Evolutionary conservation across 1,140 invertebrate genomes (phyloP).

Genomic region (Zaprionus kolodkinae): DNA sequence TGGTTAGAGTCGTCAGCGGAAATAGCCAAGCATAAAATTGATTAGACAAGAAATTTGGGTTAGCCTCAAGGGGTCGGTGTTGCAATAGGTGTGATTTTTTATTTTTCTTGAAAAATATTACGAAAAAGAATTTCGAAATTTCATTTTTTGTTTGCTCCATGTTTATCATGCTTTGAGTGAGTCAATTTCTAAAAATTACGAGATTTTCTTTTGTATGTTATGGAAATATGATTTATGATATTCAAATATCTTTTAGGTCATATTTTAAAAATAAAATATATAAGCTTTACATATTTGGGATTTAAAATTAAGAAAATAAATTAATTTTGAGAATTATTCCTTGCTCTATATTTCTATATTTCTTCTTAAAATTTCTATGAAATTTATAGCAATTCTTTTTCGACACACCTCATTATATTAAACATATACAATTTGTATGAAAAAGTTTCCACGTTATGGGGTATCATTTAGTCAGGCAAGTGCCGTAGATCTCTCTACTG

Average conservation of each 20-base stretch:
- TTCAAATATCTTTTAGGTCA: no score
- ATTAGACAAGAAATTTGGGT: constrained; percentile 71
- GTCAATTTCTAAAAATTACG: neutral
- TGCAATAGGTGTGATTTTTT: constrained; percentile 18
- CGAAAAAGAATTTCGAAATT: neutral
- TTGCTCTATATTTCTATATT: no score
- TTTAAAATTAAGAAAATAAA: no score
- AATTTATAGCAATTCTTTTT: no score
- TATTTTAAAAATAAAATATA: no score
- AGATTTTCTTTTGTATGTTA: neutral
- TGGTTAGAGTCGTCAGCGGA: constrained; percentile 47
- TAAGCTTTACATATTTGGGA: no score
- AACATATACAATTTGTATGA: no score
- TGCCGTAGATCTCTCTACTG: neutral
- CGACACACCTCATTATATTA: no score
- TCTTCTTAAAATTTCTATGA: no score
- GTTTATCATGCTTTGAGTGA: neutral
- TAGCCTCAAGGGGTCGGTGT: constrained; percentile 31
- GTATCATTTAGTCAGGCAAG: neutral
- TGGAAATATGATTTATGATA: neutral
- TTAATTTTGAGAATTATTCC: no score
- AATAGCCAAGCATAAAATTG: constrained; percentile 49
- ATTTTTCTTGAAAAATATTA: constrained; percentile 3
- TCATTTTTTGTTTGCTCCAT: neutral
- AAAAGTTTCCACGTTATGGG: neutral